Conservation (phyloP, 2,113 vertebrate species). For the Periophthalmus modestus region DNA sequence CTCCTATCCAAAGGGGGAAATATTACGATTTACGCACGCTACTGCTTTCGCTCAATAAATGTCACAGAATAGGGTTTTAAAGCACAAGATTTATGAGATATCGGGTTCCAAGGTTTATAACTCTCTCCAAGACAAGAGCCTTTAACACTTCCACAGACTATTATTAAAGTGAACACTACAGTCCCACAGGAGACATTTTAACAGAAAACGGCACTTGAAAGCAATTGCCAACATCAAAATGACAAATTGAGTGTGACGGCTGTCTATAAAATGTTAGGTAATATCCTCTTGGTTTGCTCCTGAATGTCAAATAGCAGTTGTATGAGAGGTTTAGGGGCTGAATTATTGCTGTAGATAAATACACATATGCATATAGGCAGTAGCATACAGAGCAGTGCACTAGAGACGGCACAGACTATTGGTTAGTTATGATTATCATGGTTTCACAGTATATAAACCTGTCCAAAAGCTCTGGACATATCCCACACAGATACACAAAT, state of each 20-base stretch:
- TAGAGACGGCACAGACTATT: too few species aligned
- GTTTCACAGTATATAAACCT: too few species aligned
- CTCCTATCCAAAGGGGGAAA: not conserved
- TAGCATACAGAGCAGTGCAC: too few species aligned
- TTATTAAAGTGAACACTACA: constrained; percentile 4
- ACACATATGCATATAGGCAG: too few species aligned
- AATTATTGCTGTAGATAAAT: not conserved
- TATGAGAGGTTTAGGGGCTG: not conserved
- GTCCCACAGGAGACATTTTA: constrained; percentile 15
- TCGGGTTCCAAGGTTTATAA: not conserved
- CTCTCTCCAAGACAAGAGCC: not conserved
- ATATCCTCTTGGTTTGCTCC: constrained; percentile 34
- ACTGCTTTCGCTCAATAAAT: not conserved
- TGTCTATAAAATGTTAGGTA: constrained; percentile 27
- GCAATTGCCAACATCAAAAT: constrained; percentile 35
- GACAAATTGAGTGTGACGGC: constrained; percentile 34
- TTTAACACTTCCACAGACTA: not conserved
- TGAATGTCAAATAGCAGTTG: constrained; percentile 53
- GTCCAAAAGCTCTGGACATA: too few species aligned
- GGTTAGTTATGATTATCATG: too few species aligned
- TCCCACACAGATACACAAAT: too few species aligned
- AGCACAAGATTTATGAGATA: not conserved
- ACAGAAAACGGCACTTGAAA: constrained; percentile 1
- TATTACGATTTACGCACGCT: not conserved
- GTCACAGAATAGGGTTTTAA: not conserved